A percentile compares a stretch with the other conserved stretches of the same genome.
These are phyloP conservation scores for Dicrostonyx torquatus DNA, from an alignment of 2,797 vertebrate species.

Conservation along the genomic window DNA sequence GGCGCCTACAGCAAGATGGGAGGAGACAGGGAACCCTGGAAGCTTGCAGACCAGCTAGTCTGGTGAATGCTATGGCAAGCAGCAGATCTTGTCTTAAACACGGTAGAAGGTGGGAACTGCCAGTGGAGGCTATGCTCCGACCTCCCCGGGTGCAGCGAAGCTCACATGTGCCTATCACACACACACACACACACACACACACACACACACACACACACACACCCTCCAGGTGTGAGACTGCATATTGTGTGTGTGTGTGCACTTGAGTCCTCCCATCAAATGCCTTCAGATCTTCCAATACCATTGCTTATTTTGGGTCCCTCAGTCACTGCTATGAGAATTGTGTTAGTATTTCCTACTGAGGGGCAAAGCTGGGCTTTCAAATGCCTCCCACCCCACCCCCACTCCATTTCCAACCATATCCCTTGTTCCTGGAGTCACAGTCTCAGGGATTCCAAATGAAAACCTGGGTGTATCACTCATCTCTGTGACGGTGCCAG, in stretches of 20 bases:
- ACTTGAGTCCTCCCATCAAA: not conserved
- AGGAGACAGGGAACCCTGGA: not conserved
- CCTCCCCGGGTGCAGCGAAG: not conserved
- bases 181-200: not conserved
- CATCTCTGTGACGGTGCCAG: not conserved
- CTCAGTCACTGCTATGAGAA: not conserved
- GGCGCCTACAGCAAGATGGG: not conserved
- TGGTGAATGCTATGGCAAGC: not conserved
- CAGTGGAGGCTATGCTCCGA: not conserved
- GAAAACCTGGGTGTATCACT: not conserved
- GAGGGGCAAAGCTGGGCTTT: not conserved
- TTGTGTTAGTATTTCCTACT: not conserved
- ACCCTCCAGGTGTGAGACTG: not conserved
- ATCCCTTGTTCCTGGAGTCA: not conserved
- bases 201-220: not conserved
- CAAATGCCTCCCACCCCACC: no score
- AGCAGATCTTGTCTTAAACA: not conserved
- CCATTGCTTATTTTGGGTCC: not conserved
- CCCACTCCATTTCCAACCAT: not conserved
- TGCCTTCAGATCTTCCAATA: not conserved
- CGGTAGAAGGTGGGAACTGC: not conserved
- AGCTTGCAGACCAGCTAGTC: not conserved
- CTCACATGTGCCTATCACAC: not conserved
- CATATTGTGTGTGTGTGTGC: no score
- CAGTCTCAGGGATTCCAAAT: not conserved